Percentiles rank a stretch among this genome's conserved stretches.
Conservation (phyloP, 2,888 invertebrate genomes). For the Melieria picta region DNA sequence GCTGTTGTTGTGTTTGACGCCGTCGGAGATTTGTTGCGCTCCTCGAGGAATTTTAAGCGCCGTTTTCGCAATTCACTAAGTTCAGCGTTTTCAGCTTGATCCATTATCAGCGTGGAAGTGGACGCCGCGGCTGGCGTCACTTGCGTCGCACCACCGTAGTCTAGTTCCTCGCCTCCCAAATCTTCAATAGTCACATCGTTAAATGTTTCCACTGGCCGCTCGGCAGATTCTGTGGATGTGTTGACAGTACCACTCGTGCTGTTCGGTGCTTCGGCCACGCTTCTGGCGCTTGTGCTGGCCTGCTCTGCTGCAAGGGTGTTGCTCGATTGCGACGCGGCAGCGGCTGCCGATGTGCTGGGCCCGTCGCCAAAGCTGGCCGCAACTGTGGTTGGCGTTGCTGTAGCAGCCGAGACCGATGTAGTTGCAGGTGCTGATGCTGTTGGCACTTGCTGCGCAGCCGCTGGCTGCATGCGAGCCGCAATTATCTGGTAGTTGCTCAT, state of each 20-base stretch:
- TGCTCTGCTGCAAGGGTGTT: constrained; percentile 16
- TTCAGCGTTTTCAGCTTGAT: constrained; percentile 60
- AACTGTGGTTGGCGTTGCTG: constrained; percentile 28
- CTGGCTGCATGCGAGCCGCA: constrained; percentile 63
- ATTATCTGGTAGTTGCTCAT: constrained; percentile 92
- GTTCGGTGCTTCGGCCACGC: constrained; percentile 42
- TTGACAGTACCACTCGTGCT: constrained; percentile 32
- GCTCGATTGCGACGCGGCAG: constrained; percentile 23
- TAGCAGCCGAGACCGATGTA: constrained; percentile 25
- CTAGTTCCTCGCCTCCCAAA: constrained; percentile 62
- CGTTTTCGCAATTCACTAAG: constrained; percentile 79
- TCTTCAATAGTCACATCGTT: constrained; percentile 63
- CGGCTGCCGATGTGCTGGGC: constrained; percentile 51
- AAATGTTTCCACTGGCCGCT: constrained; percentile 38
- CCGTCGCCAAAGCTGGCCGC: constrained; percentile 42
- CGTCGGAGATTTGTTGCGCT: constrained; percentile 52
- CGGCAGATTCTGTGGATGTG: constrained; percentile 17
- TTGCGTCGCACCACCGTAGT: constrained; percentile 36
- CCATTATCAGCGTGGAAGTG: constrained; percentile 30
- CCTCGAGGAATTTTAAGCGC: constrained; percentile 75
- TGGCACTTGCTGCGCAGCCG: not conserved
- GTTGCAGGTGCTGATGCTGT: constrained; percentile 32
- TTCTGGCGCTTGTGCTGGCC: not conserved
- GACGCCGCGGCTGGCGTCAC: constrained; percentile 24
- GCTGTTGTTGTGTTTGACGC: constrained; percentile 12